Percentiles rank a stretch among this genome's conserved stretches.
phyloP scores from a whole-genome alignment of 2,113 vertebrate species.

The Heterotilapia buettikoferi region DNA sequence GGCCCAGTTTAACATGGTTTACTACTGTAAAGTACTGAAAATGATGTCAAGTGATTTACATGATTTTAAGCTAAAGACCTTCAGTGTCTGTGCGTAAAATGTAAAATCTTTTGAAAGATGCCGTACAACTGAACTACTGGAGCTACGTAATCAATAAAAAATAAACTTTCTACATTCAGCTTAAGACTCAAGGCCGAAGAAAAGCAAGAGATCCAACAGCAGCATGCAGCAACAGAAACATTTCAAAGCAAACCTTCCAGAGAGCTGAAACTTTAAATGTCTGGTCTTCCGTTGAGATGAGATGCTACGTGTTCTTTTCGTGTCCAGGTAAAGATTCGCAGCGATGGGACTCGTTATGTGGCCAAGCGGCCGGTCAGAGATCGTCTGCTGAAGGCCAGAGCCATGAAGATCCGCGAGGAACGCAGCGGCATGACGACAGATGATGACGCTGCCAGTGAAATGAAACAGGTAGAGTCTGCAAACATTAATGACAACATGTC shows the following conservation, averaged over 20 bases:
- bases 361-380: slow-evolving; percentile 80
- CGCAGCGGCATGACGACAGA: slow-evolving; percentile 85
- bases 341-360: slow-evolving; percentile 75
- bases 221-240: neutral
- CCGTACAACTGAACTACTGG: rapidly evolving
- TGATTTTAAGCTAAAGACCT: rapidly evolving
- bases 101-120: neutral
- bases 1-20: neutral
- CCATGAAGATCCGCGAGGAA: slow-evolving; percentile 83
- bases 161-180: neutral
- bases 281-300: neutral
- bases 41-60: neutral
- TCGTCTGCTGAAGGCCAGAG: slow-evolving; percentile 80
- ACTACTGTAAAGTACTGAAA: neutral
- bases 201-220: neutral
- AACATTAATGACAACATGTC: neutral
- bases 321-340: slow-evolving; percentile 73
- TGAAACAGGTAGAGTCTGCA: slow-evolving; percentile 67
- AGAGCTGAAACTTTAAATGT: neutral
- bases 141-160: neutral
- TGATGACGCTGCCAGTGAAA: slow-evolving; percentile 81
- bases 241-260: neutral
- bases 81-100: rapidly evolving
- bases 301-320: rapidly evolving
- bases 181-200: rapidly evolving